These are phyloP conservation scores for Hecatera dysodea DNA, from an alignment of 2,888 invertebrate genomes.

Conservation along the genomic window DNA sequence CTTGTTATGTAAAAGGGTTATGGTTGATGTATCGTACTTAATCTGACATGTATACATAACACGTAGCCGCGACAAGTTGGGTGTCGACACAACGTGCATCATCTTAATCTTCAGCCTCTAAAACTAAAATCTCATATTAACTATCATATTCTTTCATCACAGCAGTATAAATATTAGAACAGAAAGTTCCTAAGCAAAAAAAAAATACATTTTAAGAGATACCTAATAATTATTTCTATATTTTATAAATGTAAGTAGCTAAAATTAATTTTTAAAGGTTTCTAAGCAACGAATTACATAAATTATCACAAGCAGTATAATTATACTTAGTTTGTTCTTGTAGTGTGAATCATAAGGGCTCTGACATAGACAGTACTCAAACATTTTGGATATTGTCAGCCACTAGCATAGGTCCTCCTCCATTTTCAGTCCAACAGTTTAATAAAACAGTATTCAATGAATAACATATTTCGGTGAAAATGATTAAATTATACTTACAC, in stretches of 20 bases:
- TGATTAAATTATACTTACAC: conserved; percentile 50
- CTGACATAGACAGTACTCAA: conserved; percentile 58
- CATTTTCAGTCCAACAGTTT: conserved; percentile 34
- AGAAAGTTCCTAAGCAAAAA: conserved; percentile 87
- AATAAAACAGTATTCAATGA: conserved; percentile 66
- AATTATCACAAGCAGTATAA: conserved; percentile 74
- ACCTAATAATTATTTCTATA: conserved; percentile 81
- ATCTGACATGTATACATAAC: conserved; percentile 28
- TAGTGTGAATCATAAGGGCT: conserved; percentile 60
- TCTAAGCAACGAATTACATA: conserved; percentile 89
- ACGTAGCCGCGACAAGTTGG: background rate
- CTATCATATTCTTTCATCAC: conserved; percentile 35
- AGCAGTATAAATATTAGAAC: conserved; percentile 81
- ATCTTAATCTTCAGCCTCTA: conserved; percentile 1
- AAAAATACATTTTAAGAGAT: conserved; percentile 81
- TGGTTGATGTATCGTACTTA: conserved; percentile 62
- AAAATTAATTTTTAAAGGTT: conserved; percentile 85
- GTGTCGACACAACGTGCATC: conserved; percentile 8
- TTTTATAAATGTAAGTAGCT: conserved; percentile 84
- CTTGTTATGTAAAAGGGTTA: conserved; percentile 19
- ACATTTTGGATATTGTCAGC: conserved; percentile 27
- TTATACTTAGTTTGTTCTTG: conserved; percentile 50
- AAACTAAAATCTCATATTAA: conserved; percentile 7
- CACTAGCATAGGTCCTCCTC: conserved; percentile 25
- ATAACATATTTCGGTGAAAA: conserved; percentile 40